Base-by-base conservation (phyloP, 2,113 vertebrate genomes). In the Pelecanoides urinatrix region DNA sequence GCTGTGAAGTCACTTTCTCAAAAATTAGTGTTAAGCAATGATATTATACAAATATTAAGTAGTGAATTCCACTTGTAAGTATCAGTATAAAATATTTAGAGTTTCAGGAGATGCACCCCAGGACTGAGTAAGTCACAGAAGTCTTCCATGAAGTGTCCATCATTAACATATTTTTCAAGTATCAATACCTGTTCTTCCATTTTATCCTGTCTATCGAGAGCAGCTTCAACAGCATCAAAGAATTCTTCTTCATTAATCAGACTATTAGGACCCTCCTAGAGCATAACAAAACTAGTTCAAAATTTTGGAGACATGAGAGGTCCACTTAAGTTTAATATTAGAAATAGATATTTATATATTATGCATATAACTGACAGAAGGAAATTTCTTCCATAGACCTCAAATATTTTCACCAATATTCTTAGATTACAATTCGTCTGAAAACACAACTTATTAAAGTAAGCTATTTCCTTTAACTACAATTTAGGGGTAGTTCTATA, bases 211-310 rank as follows among this genome's bases (percentile, higher is more conserved):
- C 53, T 55, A 30, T 55, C 53, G 53, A 55, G 53, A 55, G 53
- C 53, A 55, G 53, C 53, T 55, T 55, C 53, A 55, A 55, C 53
- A 55, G 53, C 53, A 55, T 55, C 53, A 55, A 55, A 55, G 53
- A 53, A 53, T 53, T 53, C 52, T 30, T 53, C 52, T 53, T 53
- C 52, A 53, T 53, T 53, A 53, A 53, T 53, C 52, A 99, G 98
- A 97, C 99, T 99, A 97, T 99, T 99, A 76, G 99, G 99, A 56
- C 99, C 99, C 97, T 99, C 99, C 99, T 99, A 98, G 56, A 90
- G 75, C 22, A 94, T 73, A 97, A 23, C 9, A 89, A 40, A 80
- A 47, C 1, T 16, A 80, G 47, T 52, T 78, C 23, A 94, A 77
- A 75, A 61, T 55, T 36, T 38, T 20, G 4, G 25, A 92, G 42